Evolutionary conservation across 2,113 vertebrate genomes (phyloP).

Genomic region (Nesogale talazaci): DNA sequence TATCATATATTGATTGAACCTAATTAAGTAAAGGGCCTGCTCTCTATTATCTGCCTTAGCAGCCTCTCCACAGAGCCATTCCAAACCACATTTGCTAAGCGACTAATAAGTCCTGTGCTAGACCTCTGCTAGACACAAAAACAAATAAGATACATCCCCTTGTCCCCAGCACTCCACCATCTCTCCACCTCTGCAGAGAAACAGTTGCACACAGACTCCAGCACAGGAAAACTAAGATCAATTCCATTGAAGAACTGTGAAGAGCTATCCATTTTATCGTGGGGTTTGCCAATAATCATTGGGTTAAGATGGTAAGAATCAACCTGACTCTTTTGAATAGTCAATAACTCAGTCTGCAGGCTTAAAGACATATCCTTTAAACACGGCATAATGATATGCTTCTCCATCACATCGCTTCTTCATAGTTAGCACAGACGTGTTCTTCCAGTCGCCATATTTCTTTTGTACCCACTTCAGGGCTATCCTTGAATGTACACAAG

Average conservation of each 20-base stretch:
- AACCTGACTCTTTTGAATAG: slow-evolving; percentile 19
- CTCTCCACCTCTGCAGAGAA: not conserved
- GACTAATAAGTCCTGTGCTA: slow-evolving; percentile 5
- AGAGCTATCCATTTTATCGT: not conserved
- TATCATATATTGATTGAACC: slow-evolving; percentile 57
- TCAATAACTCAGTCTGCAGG: not conserved
- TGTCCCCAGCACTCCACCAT: not conserved
- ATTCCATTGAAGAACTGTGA: slow-evolving; percentile 19
- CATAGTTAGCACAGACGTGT: not conserved
- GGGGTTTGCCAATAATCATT: not conserved
- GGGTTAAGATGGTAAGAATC: not conserved
- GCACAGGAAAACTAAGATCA: not conserved
- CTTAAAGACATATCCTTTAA: slow-evolving; percentile 10
- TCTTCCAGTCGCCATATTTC: not conserved
- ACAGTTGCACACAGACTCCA: not conserved
- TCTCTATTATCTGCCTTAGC: slow-evolving; percentile 46
- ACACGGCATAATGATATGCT: not conserved
- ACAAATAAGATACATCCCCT: not conserved
- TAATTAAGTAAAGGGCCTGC: slow-evolving; percentile 52
- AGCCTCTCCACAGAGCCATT: slow-evolving; percentile 4
- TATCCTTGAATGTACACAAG: not conserved
- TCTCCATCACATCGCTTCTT: not conserved
- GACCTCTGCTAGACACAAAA: not conserved
- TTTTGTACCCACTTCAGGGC: not conserved
- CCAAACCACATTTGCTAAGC: slow-evolving; percentile 48